Base-by-base conservation (phyloP, 2,797 vertebrate species). In the Trachurus trachurus region DNA sequence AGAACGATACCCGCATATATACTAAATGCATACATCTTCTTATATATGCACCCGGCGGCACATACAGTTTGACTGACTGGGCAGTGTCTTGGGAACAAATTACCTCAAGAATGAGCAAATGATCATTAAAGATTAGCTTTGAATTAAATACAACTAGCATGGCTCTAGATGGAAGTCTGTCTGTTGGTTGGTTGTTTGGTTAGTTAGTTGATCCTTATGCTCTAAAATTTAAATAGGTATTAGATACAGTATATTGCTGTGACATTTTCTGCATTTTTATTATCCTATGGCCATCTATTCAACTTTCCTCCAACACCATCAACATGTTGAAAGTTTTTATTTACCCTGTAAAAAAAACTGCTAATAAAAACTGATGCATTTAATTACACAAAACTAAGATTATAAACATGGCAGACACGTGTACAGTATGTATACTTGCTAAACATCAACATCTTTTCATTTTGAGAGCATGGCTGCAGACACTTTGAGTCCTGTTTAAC, bases 51-150 rank as follows among this genome's bases (percentile, higher is more conserved):
- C 22, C 45, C 69, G 74, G 50, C 39, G 65, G 58, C 58, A 58
- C 67, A 73, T 26, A 75, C 40, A 60, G 44, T 63, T 75, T 54
- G 59, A 62, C 66, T 65, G 56, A 81, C 75, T 85, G 53, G 45
- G 26, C 69, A 39, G 60, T 39, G 50, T 60, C 64, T 66, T 80
- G 64, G 56, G 54, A 54, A 47, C 57, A 68, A 78, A 81, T 65
- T 15, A 74, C 74, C 49, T 66, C 65, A n/a, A 74, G 64, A 64
- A 66, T 56, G 15, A 81, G 63, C n/a, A 86, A 76, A 62, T 21
- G 40, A 79, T 65, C 58, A 56, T 73, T 61, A 34, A 73, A 59
- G 63, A 66, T 52, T 50, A 54, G 56, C 47, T 37, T 37, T 9
- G 34, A 37, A 37, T 37, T 37, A 37, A 37, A 53, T 49, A 13